These are phyloP conservation scores for Nomia melanderi DNA, from an alignment of 1,140 invertebrate species.

Conservation along the genomic window DNA sequence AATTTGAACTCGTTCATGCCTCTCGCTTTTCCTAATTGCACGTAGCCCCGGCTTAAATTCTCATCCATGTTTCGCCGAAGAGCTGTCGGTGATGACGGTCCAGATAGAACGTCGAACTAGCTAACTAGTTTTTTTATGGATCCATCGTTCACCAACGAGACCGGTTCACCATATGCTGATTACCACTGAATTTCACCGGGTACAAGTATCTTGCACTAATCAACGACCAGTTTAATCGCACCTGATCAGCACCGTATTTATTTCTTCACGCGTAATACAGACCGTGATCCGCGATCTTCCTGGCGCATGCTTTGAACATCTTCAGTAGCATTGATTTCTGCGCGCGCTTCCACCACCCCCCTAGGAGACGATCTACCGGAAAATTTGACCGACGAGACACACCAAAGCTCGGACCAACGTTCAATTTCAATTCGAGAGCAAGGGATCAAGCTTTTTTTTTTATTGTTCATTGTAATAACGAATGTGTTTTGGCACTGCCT, in stretches of 20 bases:
- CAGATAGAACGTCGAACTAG: not conserved
- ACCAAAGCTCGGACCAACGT: not conserved
- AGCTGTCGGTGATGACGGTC: not conserved
- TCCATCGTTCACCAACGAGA: slow-evolving; percentile 22
- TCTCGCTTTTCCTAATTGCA: slow-evolving; percentile 83
- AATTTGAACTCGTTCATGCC: slow-evolving; percentile 81
- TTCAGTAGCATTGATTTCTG: slow-evolving; percentile 75
- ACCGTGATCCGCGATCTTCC: slow-evolving; percentile 7
- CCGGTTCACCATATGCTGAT: not conserved
- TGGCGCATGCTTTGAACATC: slow-evolving; percentile 72
- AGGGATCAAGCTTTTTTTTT: too few species aligned
- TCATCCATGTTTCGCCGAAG: slow-evolving; percentile 82
- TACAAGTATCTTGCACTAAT: slow-evolving; percentile 9
- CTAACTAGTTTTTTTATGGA: slow-evolving; percentile 6
- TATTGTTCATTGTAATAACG: too few species aligned
- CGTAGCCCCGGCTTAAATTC: slow-evolving; percentile 85
- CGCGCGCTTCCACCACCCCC: slow-evolving; percentile 60
- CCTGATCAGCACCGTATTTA: slow-evolving; percentile 52
- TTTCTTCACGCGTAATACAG: slow-evolving; percentile 47
- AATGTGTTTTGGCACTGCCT: too few species aligned
- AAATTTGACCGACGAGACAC: not conserved
- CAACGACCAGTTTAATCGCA: slow-evolving; percentile 29
- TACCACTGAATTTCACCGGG: not conserved
- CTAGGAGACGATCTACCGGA: not conserved
- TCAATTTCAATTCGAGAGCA: too few species aligned